These are phyloP conservation scores for Drosophila erecta DNA, from an alignment of 1,140 invertebrate genomes.

Conservation along the genomic window DNA sequence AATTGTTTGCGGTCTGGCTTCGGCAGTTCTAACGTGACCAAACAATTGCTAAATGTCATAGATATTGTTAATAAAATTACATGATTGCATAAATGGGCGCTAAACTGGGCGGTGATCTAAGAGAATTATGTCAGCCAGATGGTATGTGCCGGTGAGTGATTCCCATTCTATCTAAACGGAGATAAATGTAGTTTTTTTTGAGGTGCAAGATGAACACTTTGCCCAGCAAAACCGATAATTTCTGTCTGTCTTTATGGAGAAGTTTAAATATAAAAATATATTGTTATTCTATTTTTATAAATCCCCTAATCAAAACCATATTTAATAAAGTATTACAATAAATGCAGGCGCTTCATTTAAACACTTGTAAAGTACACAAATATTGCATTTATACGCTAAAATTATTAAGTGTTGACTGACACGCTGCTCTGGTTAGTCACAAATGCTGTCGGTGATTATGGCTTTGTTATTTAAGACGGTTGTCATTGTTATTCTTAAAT, in stretches of 20 bases:
- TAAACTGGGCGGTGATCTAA: conserved; percentile 65
- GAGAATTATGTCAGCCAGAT: conserved; percentile 62
- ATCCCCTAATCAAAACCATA: too few species aligned
- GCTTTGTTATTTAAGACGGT: conserved; percentile 35
- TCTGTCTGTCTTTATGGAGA: too few species aligned
- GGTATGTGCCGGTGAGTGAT: conserved; percentile 50
- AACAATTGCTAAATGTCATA: conserved; percentile 65
- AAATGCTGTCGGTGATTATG: conserved; percentile 53
- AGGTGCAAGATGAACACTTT: background rate
- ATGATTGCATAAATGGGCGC: conserved; percentile 57
- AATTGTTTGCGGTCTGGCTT: conserved; percentile 53
- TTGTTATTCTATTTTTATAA: too few species aligned
- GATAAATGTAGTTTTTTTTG: conserved; percentile 13
- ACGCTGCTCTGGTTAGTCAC: conserved; percentile 30
- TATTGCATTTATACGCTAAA: background rate
- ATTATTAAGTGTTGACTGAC: conserved; percentile 1
- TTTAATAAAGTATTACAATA: too few species aligned
- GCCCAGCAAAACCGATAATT: too few species aligned
- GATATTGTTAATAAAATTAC: conserved; percentile 58
- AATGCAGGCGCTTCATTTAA: too few species aligned
- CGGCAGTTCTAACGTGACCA: conserved; percentile 61
- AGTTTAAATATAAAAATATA: too few species aligned
- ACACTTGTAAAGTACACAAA: too few species aligned
- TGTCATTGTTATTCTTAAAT: conserved; percentile 24
- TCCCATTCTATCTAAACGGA: conserved; percentile 25